Evolutionary conservation across 2,113 vertebrate species (phyloP).

Genomic region (Haplochromis burtoni): DNA sequence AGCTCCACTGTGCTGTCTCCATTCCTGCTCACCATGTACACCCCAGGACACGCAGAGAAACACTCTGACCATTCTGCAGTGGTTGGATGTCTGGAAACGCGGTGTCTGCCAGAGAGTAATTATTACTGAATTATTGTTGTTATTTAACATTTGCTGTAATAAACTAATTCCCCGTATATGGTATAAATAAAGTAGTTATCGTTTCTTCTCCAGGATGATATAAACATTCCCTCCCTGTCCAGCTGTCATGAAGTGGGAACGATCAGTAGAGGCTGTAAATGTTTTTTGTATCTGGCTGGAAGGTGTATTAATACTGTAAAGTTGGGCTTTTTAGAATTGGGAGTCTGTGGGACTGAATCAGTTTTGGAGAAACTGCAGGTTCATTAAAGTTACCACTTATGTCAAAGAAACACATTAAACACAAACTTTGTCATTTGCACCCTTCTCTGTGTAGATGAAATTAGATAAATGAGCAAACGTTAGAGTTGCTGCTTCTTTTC

Average conservation of each 20-base stretch:
- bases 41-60: not conserved
- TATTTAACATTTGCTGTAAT: not conserved
- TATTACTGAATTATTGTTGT: not conserved
- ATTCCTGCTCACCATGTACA: not conserved
- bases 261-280: not conserved
- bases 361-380: not conserved
- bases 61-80: not conserved
- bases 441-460: not conserved
- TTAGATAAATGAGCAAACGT: not conserved
- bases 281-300: not conserved
- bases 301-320: not conserved
- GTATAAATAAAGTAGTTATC: not conserved
- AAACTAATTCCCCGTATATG: accelerated
- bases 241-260: not conserved
- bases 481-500: not conserved
- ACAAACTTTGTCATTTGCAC: not conserved
- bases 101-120: not conserved
- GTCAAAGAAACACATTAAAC: not conserved
- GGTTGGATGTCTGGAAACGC: not conserved
- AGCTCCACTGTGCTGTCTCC: not conserved
- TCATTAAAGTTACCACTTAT: not conserved
- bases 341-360: not conserved
- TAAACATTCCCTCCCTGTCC: not conserved
- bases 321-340: not conserved
- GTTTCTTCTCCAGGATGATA: not conserved